Conservation (phyloP, 1,140 invertebrate species). For the Ctenoplectra terminalis region DNA sequence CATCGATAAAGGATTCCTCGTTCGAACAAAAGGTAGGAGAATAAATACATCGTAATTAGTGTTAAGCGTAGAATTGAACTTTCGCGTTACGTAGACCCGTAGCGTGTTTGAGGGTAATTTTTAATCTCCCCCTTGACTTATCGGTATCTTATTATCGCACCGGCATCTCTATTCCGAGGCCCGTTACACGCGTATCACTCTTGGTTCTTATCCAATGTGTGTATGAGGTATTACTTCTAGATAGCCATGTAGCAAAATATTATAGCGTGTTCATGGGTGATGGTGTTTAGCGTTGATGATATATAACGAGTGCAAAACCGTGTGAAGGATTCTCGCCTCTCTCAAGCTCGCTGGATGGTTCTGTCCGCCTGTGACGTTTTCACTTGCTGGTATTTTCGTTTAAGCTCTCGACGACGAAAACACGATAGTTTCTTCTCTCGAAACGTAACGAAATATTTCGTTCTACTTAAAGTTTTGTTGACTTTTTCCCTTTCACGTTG, state of each 20-base stretch:
- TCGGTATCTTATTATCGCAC: constrained; percentile 20
- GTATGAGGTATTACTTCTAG: constrained; percentile 33
- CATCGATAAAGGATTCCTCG: no score
- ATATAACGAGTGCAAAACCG: constrained; percentile 67
- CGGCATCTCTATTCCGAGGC: constrained; percentile 11
- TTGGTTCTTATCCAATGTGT: constrained; percentile 22
- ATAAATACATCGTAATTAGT: neutral
- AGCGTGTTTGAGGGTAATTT: constrained; percentile 2
- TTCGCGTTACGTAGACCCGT: neutral
- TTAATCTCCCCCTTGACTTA: constrained; percentile 6
- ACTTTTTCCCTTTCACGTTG: no score
- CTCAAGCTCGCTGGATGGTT: constrained; percentile 2
- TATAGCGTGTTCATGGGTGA: constrained; percentile 43
- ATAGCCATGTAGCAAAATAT: constrained; percentile 40
- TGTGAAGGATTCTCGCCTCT: constrained; percentile 59
- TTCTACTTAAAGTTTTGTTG: neutral
- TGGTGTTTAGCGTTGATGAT: constrained; percentile 50
- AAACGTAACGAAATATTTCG: neutral
- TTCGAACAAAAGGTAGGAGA: neutral
- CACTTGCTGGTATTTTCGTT: constrained; percentile 29
- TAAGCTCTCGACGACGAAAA: neutral
- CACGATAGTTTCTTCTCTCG: neutral
- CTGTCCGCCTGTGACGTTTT: constrained; percentile 15
- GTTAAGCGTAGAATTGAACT: neutral
- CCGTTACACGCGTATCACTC: constrained; percentile 21